Base-by-base conservation (phyloP, 2,113 vertebrate species). In the Plectropomus leopardus region DNA sequence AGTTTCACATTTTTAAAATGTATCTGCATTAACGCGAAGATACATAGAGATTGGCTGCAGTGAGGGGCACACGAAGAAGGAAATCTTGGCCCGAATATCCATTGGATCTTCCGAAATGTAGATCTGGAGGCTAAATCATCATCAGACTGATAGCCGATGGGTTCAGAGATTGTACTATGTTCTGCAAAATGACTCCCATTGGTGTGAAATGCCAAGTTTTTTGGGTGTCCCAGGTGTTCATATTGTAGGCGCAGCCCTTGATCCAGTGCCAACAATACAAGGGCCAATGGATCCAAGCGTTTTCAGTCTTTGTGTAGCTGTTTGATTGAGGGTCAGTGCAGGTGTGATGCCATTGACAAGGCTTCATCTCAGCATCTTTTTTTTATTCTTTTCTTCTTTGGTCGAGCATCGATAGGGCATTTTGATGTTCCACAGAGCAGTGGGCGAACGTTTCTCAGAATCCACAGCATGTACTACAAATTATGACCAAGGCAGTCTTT, bases 281-380 rank as follows among this genome's bases (percentile, higher is more conserved):
- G 19, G 11, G 23, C 30, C 2, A 4, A n/a, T 15, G 17, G 16
- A 26, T 54, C 30, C 32, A 58, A 44, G 36, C 4, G 13, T 40
- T 21, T 64, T 30, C 14, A 13, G 30, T 21, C 4, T 45, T 36
- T 1, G 2, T 59, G 21, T 21, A 10, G 24, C 24, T 40, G 6
- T 79, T 65, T 74, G 30, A 63, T 45, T 72, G 23, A 50, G 23
- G 13, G 28, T 75, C 59, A 45, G n/a, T 59, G 53, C 23, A 44
- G 19, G 60, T 9, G 2, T 69, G 16, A 61, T 57, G 51, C 42
- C 59, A 70, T 30, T 65, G 58, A 72, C 47, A 40, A 45, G n/a
- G 24, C 28, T 76, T 68, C 54, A 45, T 47, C 53, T 54, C 24
- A 17, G 50, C 65, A 44, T 48, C 0, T 11, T 30, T 40, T 16